These are phyloP conservation scores for Acronicta leporina DNA, from an alignment of 2,888 invertebrate species.

Conservation along the genomic window DNA sequence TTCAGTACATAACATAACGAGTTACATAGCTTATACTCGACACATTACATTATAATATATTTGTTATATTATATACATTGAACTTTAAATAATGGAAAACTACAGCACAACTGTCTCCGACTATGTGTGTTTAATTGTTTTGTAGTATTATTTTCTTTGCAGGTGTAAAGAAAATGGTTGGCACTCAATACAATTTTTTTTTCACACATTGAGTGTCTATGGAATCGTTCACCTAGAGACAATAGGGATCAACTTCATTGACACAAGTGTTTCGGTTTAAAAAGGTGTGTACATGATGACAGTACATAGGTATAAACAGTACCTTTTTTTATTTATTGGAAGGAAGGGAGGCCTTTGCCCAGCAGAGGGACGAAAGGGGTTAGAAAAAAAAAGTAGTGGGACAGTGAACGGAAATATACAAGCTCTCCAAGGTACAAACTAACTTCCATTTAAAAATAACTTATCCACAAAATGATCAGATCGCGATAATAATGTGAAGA, in stretches of 20 bases:
- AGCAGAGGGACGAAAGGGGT: too few relatives aligned
- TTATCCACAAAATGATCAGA: too few relatives aligned
- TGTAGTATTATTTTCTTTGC: not conserved
- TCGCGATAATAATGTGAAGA: too few relatives aligned
- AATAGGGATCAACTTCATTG: conserved; percentile 27
- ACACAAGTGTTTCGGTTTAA: conserved; percentile 38
- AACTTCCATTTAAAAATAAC: too few relatives aligned
- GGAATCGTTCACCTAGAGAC: conserved; percentile 21
- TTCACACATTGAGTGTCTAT: conserved; percentile 3
- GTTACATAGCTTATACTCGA: not conserved
- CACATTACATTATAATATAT: conserved; percentile 17
- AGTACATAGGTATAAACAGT: too few relatives aligned
- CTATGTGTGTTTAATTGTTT: not conserved
- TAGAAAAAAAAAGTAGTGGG: too few relatives aligned
- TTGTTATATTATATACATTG: conserved; percentile 14
- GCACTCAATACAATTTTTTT: conserved; percentile 18
- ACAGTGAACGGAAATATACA: too few relatives aligned
- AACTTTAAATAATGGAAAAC: conserved; percentile 11
- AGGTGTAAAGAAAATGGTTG: conserved; percentile 16
- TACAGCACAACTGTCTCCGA: not conserved
- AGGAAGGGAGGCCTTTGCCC: too few relatives aligned
- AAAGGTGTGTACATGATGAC: conserved; percentile 16
- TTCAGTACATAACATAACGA: too few relatives aligned
- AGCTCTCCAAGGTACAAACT: too few relatives aligned
- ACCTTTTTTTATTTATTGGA: too few relatives aligned